Conservation (phyloP, 2,888 invertebrate genomes). For the Tinea pellionella region DNA sequence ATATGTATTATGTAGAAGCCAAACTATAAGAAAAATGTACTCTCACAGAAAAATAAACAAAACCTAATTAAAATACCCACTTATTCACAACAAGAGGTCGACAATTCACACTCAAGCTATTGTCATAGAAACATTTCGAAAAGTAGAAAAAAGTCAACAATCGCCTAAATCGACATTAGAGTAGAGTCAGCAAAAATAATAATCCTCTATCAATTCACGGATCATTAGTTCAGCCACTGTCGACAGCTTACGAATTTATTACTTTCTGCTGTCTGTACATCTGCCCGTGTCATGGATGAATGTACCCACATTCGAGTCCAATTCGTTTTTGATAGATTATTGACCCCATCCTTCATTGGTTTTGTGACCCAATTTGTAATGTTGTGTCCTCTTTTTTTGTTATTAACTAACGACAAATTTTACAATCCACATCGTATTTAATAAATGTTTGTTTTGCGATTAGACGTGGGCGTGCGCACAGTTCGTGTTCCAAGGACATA, state of each 20-base stretch:
- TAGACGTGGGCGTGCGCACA: no score
- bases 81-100: not conserved
- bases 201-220: slow-evolving; percentile 13
- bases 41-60: no score
- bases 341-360: not conserved
- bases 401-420: no score
- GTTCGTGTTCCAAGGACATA: no score
- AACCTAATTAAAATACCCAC: no score
- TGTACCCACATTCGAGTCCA: slow-evolving; percentile 7
- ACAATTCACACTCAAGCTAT: not conserved
- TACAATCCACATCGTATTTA: no score
- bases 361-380: not conserved
- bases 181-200: slow-evolving; percentile 9
- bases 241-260: slow-evolving; percentile 15
- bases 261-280: slow-evolving; percentile 29
- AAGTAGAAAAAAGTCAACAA: not conserved
- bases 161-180: not conserved
- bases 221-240: slow-evolving; percentile 12
- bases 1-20: no score
- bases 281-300: slow-evolving; percentile 9
- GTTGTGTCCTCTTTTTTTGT: not conserved
- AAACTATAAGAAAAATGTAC: no score
- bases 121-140: not conserved
- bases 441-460: no score
- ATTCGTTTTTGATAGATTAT: not conserved